Evolutionary conservation across 2,113 vertebrate species (phyloP).

Genomic region (Grammomys dolichurus): DNA sequence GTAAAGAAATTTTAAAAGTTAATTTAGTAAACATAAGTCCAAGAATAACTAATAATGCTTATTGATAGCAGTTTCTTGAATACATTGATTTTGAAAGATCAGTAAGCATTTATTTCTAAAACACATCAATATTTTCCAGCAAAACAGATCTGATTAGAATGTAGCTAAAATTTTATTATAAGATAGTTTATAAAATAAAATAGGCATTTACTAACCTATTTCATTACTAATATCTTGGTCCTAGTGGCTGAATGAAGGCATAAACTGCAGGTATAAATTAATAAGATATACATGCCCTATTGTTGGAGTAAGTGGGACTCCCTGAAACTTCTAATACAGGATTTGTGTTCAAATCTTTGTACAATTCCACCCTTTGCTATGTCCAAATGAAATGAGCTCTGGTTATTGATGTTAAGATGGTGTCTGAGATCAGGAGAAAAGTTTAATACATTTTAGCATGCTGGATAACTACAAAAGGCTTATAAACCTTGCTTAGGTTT

Average conservation of each 20-base stretch:
- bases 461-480: constrained; percentile 15
- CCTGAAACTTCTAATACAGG: not conserved
- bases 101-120: constrained; percentile 51
- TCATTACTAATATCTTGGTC: constrained; percentile 32
- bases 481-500: constrained; percentile 40
- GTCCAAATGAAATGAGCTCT: not conserved
- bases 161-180: constrained; percentile 54
- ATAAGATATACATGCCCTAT: not conserved
- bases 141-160: constrained; percentile 68
- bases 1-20: constrained; percentile 79
- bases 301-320: not conserved
- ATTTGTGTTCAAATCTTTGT: constrained; percentile 48
- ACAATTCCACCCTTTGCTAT: not conserved
- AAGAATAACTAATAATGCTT: constrained; percentile 41
- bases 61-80: constrained; percentile 65
- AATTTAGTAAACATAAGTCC: constrained; percentile 76
- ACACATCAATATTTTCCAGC: constrained; percentile 53
- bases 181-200: constrained; percentile 59
- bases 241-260: not conserved
- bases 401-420: constrained; percentile 33
- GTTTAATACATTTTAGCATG: constrained; percentile 4
- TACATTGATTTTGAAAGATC: constrained; percentile 58
- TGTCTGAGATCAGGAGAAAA: constrained; percentile 20
- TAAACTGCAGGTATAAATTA: constrained; percentile 29
- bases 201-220: constrained; percentile 21